Conservation (phyloP, 2,113 vertebrate species). For the Salvator merianae region DNA sequence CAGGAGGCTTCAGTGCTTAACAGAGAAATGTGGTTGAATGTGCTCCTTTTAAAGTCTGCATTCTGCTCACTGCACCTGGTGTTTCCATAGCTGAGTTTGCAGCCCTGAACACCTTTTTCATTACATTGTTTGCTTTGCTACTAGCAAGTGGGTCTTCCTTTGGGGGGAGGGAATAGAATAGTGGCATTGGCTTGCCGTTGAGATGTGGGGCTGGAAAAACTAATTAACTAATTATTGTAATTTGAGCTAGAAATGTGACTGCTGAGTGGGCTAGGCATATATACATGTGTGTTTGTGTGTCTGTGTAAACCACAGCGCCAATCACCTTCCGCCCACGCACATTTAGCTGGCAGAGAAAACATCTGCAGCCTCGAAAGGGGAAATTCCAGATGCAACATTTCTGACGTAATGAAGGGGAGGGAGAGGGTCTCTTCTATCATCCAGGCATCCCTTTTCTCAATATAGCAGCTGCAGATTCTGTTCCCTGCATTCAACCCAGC, state of each 20-base stretch:
- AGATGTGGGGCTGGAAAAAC: conserved; percentile 9
- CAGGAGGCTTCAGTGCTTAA: not conserved
- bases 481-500: too few species aligned
- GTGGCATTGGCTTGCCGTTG: not conserved
- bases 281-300: not conserved
- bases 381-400: conserved; percentile 26
- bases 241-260: conserved; percentile 17
- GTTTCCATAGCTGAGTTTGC: not conserved
- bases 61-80: not conserved
- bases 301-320: conserved; percentile 17
- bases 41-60: not conserved
- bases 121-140: not conserved
- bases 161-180: not conserved
- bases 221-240: conserved; percentile 37
- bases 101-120: not conserved
- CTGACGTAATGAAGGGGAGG: not conserved
- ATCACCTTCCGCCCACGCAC: conserved; percentile 19
- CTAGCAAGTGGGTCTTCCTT: not conserved
- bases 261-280: conserved; percentile 3
- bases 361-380: conserved; percentile 31
- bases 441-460: not conserved
- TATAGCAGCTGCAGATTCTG: not conserved
- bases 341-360: conserved; percentile 21
- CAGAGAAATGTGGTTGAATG: not conserved
- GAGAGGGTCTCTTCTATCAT: not conserved